These are phyloP conservation scores for Xanthorhoe spadicearia DNA, from an alignment of 2,888 invertebrate species.

Conservation along the genomic window DNA sequence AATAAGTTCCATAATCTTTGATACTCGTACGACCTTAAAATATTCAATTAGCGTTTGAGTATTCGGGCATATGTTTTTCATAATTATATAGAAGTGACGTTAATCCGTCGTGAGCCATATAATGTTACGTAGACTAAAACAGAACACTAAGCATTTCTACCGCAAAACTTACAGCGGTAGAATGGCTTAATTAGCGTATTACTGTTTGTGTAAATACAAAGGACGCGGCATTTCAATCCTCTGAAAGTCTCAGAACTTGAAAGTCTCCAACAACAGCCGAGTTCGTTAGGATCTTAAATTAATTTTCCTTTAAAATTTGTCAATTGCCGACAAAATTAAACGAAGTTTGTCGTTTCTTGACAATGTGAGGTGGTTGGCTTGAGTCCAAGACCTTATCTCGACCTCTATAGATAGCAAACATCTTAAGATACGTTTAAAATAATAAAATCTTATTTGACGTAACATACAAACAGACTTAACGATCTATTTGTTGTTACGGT, in stretches of 20 bases:
- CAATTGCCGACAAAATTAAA: conserved; percentile 69
- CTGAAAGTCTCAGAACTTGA: conserved; percentile 58
- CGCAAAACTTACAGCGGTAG: not conserved
- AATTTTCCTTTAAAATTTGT: conserved; percentile 72
- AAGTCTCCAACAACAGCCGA: conserved; percentile 59
- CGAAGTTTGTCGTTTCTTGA: conserved; percentile 68
- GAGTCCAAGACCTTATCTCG: conserved; percentile 58
- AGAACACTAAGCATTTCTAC: not conserved
- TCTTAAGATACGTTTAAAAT: conserved; percentile 11
- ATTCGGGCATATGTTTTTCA: too few relatives aligned
- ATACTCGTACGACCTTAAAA: too few relatives aligned
- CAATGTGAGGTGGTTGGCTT: conserved; percentile 64
- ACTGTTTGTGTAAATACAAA: conserved; percentile 57
- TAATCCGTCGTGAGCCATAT: too few relatives aligned
- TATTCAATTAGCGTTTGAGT: too few relatives aligned
- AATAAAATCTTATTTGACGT: not conserved
- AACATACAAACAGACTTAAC: not conserved
- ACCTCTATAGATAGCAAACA: conserved; percentile 44
- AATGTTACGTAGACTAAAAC: not conserved
- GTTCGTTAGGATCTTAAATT: conserved; percentile 71
- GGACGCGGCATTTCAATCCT: conserved; percentile 61
- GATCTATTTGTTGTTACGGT: too few relatives aligned
- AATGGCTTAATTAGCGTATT: conserved; percentile 8
- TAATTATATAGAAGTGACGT: too few relatives aligned
- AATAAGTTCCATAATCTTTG: too few relatives aligned